Evolutionary conservation across 2,113 vertebrate genomes (phyloP).

Genomic region (Paramormyrops kingsleyae): DNA sequence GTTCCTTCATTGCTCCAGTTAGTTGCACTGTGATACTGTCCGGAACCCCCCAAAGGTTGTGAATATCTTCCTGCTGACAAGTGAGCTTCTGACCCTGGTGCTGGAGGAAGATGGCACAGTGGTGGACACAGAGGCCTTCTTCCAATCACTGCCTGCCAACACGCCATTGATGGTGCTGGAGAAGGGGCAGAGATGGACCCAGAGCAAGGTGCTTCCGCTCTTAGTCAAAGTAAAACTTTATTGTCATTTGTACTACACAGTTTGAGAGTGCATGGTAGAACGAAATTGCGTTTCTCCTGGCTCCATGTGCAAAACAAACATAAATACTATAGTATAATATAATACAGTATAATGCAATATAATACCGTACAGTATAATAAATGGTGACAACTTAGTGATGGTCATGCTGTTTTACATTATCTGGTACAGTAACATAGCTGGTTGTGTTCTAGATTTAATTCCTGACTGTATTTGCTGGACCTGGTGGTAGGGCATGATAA

Average conservation of each 20-base stretch:
- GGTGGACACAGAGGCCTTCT: constrained; percentile 79
- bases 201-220: constrained; percentile 38
- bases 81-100: constrained; percentile 64
- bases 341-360: no score
- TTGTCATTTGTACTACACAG: no score
- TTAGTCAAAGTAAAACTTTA: no score
- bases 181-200: constrained; percentile 69
- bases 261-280: no score
- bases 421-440: background rate
- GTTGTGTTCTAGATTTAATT: background rate
- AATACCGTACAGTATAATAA: no score
- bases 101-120: constrained; percentile 80
- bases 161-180: constrained; percentile 71
- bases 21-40: background rate
- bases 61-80: constrained; percentile 59
- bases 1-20: background rate
- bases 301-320: no score
- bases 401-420: background rate
- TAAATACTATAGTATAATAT: no score
- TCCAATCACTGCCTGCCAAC: constrained; percentile 64
- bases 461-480: background rate
- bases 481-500: background rate
- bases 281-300: no score
- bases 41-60: constrained; percentile 49
- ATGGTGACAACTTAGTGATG: background rate